phyloP scores from a whole-genome alignment of 35 echinoderm and acorn worm species.

The Apostichopus californicus region DNA sequence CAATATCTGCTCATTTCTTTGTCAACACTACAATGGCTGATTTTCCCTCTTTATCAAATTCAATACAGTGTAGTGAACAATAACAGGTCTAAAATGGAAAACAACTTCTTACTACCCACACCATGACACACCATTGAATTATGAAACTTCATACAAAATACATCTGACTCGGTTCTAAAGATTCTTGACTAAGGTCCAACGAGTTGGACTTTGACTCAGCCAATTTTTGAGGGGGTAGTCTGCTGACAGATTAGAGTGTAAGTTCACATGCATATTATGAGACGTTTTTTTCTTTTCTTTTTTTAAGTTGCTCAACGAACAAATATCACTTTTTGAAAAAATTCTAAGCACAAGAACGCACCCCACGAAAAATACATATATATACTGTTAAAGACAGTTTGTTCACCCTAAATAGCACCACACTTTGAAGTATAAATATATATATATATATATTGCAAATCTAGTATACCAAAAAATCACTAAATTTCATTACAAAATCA shows the following conservation, averaged over 20 bases:
- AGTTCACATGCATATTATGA: neutral
- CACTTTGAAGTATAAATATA: constrained; percentile 63
- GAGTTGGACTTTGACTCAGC: too few species aligned
- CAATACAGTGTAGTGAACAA: too few species aligned
- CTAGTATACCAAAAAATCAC: constrained; percentile 63
- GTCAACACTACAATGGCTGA: too few species aligned
- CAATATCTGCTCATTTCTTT: too few species aligned
- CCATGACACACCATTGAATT: neutral
- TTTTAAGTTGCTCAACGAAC: constrained; percentile 41
- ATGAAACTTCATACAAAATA: constrained; percentile 35
- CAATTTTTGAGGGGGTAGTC: neutral
- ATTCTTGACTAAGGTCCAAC: too few species aligned
- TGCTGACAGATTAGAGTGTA: neutral
- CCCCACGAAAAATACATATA: constrained; percentile 48
- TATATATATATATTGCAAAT: constrained; percentile 66
- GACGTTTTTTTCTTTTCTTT: neutral
- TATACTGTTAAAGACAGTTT: constrained; percentile 47
- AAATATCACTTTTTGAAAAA: constrained; percentile 31
- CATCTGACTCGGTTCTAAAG: neutral
- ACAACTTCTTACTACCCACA: too few species aligned
- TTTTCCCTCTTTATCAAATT: too few species aligned
- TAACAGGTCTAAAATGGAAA: too few species aligned
- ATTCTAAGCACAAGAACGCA: constrained; percentile 56
- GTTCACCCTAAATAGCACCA: constrained; percentile 62
- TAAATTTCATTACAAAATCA: constrained; percentile 61